Percentiles rank a stretch among this genome's conserved stretches.
These are phyloP conservation scores for Drosophila fungiperda DNA, from an alignment of 2,888 invertebrate genomes.

Conservation along the genomic window DNA sequence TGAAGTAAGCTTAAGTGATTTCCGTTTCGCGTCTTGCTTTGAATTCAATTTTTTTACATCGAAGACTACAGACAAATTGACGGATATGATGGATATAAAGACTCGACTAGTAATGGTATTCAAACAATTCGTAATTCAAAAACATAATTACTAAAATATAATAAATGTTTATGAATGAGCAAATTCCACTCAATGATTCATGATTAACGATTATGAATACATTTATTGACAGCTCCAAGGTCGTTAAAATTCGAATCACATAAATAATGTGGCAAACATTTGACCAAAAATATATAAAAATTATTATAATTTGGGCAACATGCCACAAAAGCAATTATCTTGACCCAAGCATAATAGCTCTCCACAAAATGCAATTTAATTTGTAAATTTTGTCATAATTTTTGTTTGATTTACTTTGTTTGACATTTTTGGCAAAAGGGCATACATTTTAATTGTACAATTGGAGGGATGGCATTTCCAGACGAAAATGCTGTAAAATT, in stretches of 20 bases:
- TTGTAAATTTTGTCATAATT: slow-evolving; percentile 21
- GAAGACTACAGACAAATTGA: not conserved
- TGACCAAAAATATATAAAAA: not conserved
- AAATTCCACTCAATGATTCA: not conserved
- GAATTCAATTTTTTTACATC: no score
- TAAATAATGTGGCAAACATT: not conserved
- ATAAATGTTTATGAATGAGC: slow-evolving; percentile 1
- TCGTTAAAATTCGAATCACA: slow-evolving; percentile 1
- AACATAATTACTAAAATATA: not conserved
- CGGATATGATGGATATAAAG: not conserved
- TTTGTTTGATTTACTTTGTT: slow-evolving; percentile 15
- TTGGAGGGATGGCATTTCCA: slow-evolving; percentile 36
- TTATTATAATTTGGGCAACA: not conserved
- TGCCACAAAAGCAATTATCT: slow-evolving; percentile 12
- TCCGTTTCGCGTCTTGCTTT: not conserved
- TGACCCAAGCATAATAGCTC: not conserved
- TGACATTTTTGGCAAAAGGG: not conserved
- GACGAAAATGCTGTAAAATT: slow-evolving; percentile 38
- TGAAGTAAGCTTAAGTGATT: not conserved
- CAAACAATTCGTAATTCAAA: not conserved
- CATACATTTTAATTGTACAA: slow-evolving; percentile 22
- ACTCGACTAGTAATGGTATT: not conserved
- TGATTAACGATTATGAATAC: not conserved
- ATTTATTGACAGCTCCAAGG: not conserved
- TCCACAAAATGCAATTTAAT: slow-evolving; percentile 28